phyloP scores from a whole-genome alignment of 2,797 vertebrate genomes.

The Scolopax rusticola region DNA sequence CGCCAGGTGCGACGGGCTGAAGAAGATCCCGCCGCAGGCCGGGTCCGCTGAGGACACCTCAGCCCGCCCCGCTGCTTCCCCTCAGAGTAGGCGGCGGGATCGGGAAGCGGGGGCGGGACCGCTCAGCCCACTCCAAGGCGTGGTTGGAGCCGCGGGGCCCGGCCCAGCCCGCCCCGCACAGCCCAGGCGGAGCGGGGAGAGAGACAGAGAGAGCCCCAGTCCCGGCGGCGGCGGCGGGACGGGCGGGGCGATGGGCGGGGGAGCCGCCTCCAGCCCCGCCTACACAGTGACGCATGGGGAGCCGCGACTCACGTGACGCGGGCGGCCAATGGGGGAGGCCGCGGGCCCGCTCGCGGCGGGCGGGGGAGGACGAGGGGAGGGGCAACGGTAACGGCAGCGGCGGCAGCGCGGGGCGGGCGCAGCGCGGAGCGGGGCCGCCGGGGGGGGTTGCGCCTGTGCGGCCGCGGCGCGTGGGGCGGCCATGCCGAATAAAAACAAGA shows the following conservation, averaged over 20 bases:
- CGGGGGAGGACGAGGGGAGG: background rate
- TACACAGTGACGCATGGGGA: rapidly evolving
- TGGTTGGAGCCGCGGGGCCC: background rate
- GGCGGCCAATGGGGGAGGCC: conserved; percentile 44
- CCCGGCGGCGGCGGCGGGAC: background rate
- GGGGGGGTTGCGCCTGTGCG: background rate
- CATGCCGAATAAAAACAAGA: conserved; percentile 87
- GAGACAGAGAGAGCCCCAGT: too few species aligned
- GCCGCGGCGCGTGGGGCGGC: conserved; percentile 55
- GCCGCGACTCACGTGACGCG: background rate
- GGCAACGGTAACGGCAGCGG: conserved; percentile 41
- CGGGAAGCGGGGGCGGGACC: background rate
- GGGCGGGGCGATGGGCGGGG: background rate
- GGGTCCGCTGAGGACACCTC: background rate
- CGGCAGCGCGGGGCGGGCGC: conserved; percentile 22
- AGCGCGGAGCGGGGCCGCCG: conserved; percentile 30
- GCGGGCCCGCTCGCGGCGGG: background rate
- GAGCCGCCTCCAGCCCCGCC: background rate
- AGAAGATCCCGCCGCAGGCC: rapidly evolving
- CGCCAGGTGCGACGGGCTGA: too few species aligned
- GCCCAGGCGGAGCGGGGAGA: background rate
- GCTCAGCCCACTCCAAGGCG: background rate
- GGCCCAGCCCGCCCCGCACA: too few species aligned
- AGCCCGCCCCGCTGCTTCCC: rapidly evolving
- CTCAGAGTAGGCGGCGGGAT: too few species aligned